Conservation (phyloP, 37 sponge, comb jelly and placozoan genomes). For the Beroe forskalii region DNA sequence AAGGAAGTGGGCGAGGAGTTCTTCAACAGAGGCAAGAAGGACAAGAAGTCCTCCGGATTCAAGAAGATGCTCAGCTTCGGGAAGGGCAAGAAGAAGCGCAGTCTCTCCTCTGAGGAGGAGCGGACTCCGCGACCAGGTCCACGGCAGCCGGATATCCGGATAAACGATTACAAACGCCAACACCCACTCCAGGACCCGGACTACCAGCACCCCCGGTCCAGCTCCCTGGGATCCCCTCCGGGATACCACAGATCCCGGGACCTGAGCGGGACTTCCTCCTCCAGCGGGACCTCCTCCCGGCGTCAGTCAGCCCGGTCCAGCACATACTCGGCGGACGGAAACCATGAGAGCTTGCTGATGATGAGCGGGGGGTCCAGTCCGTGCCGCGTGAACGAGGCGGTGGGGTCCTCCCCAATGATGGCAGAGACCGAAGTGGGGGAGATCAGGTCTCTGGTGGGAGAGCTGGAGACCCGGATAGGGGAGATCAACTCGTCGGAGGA, state of each 20-base stretch:
- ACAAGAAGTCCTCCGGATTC: slow-evolving; percentile 1
- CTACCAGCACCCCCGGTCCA: background rate
- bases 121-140: background rate
- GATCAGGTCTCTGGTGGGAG: background rate
- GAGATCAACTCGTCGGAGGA: background rate
- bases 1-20: slow-evolving; percentile 49
- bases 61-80: slow-evolving; percentile 61
- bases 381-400: background rate
- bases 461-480: background rate
- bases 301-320: background rate
- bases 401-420: background rate
- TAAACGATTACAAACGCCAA: slow-evolving; percentile 26
- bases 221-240: slow-evolving; percentile 33
- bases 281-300: background rate
- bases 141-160: slow-evolving; percentile 18
- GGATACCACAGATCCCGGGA: background rate
- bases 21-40: slow-evolving; percentile 28
- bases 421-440: background rate
- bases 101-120: slow-evolving; percentile 14
- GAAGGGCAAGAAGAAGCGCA: slow-evolving; percentile 58
- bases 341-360: background rate
- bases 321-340: background rate
- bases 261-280: slow-evolving; percentile 6
- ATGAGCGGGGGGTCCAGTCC: background rate
- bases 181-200: background rate